Evolutionary conservation across 2,113 vertebrate species (phyloP), one percentile per base, ranked within the genome.

Genomic region (Mystacornis crossleyi): DNA sequence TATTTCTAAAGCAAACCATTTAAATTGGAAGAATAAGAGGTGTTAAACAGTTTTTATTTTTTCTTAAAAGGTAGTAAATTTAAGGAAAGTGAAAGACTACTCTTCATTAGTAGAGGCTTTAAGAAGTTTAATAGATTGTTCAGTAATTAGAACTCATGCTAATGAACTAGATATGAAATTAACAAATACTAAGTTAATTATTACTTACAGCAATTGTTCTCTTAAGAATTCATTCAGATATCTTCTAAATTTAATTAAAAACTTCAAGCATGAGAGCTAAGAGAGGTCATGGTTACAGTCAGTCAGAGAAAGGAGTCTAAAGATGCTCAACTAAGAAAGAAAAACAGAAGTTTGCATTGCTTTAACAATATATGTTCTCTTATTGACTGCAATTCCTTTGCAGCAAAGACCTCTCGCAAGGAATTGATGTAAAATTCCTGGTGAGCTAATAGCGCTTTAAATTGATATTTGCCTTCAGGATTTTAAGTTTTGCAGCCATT

Each of bases 191-290:
- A 67, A 84, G 14, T 66, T 90, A 90, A 90, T 90, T 88, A 82
- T 83, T 86, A 91, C 70, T 81, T 78, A 40, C 43, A 82, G 7
- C 20, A 78, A 14, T 74, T 90, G 42, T 86, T 86, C 92, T 93
- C 84, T 62, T 48, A 89, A 81, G 95, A 87, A 91, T 90, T 96
- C n/a, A 58, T 45, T 72, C 65, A 82, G 45, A n/a, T 42, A 36
- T 82, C 36, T 55, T 81, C 57, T 71, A 62, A 73, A 84, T 86
- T 84, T 74, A 95, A 94, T 97, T 93, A 83, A 94, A 94, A 79
- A 57, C 53, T 80, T 89, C 5, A 31, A 66, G 18, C 31, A 3
- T 66, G 47, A 89, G 31, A 84, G 42, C 66, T 93, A 54, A 71
- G 80, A 80, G 66, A 42, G 34, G 84, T 86, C 62, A 64, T 42